These are phyloP conservation scores for Nothobranchius furzeri DNA, from an alignment of 2,113 vertebrate genomes.

Conservation along the genomic window DNA sequence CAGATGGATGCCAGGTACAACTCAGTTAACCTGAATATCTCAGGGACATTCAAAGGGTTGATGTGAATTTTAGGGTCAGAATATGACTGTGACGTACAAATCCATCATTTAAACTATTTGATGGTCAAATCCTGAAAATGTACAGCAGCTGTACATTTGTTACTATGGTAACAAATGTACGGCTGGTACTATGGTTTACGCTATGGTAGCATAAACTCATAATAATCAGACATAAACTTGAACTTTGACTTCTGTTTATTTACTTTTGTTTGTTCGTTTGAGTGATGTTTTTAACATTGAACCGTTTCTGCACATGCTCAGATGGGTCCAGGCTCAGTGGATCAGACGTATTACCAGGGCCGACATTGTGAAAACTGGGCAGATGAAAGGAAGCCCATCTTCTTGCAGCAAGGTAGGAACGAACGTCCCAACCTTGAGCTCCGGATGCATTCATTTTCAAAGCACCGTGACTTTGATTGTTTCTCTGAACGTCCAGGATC, in stretches of 20 bases:
- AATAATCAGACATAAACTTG: not conserved
- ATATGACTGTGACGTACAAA: not conserved
- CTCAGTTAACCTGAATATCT: not conserved
- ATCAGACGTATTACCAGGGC: conserved; percentile 94
- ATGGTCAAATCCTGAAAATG: no score
- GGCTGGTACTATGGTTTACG: no score
- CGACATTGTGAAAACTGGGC: conserved; percentile 80
- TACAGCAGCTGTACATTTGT: no score
- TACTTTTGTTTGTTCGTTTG: not conserved
- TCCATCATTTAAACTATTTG: not conserved
- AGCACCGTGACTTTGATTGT: not conserved
- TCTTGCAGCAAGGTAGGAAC: conserved; percentile 84
- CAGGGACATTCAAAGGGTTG: not conserved
- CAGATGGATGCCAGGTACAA: conserved; percentile 83
- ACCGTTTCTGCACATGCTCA: conserved; percentile 45
- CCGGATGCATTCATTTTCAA: not conserved
- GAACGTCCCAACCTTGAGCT: no score
- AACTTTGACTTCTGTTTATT: not conserved
- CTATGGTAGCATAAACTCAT: not conserved
- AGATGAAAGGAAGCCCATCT: conserved; percentile 81
- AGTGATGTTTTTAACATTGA: conserved; percentile 5
- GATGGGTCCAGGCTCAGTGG: conserved; percentile 80
- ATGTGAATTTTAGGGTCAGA: not conserved
- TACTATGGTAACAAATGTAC: no score
- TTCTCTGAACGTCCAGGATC: conserved; percentile 77